Evolutionary conservation across 2,888 invertebrate species (phyloP).

Genomic region (Morinoia aosen): DNA sequence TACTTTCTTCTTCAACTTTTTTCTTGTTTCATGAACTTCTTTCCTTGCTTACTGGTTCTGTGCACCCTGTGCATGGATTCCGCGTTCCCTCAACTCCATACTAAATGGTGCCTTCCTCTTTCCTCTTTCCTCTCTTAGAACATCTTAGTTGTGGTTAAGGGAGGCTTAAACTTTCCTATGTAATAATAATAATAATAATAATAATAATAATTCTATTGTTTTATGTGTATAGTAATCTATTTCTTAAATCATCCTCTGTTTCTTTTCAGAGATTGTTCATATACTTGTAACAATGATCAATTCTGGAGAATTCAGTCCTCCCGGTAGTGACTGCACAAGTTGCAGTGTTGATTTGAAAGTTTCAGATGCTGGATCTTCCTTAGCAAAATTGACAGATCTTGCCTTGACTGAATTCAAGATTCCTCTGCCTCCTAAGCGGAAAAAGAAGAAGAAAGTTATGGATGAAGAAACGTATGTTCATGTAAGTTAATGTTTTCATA

Average conservation of each 20-base stretch:
- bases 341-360: background rate
- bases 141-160: too few relatives aligned
- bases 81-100: too few relatives aligned
- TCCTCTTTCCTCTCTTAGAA: too few relatives aligned
- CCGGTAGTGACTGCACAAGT: background rate
- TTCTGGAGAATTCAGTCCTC: background rate
- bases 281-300: background rate
- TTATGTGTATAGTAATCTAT: background rate
- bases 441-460: conserved; percentile 76
- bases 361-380: background rate
- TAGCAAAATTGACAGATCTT: background rate
- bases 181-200: too few relatives aligned
- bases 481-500: conserved; percentile 72
- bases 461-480: conserved; percentile 92
- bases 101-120: too few relatives aligned
- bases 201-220: too few relatives aligned
- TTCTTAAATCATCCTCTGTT: background rate
- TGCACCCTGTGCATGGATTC: too few relatives aligned
- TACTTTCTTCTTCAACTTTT: too few relatives aligned
- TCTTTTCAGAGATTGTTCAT: background rate
- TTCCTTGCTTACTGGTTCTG: too few relatives aligned
- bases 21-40: too few relatives aligned
- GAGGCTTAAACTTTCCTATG: too few relatives aligned
- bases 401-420: conserved; percentile 77
- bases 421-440: conserved; percentile 75